Evolutionary conservation across 2,113 vertebrate species (phyloP).

Genomic region (Varanus komodoensis): DNA sequence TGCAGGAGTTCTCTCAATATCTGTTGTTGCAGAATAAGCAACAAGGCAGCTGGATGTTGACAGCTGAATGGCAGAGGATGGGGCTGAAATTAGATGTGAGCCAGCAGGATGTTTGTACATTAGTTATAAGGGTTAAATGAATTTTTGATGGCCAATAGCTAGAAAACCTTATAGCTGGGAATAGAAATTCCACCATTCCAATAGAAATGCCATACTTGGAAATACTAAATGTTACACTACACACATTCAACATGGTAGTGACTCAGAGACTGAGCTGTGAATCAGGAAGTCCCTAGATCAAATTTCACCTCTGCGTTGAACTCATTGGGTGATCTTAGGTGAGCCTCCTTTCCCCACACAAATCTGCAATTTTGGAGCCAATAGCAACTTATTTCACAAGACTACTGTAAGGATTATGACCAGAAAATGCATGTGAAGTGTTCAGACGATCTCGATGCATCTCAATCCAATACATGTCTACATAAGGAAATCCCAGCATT

Average conservation of each 20-base stretch:
- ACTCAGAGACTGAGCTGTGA: not conserved
- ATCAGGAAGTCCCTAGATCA: not conserved
- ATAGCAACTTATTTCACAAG: not conserved
- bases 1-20: not conserved
- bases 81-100: not conserved
- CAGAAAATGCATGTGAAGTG: not conserved
- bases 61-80: not conserved
- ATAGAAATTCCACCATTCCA: not conserved
- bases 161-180: not conserved
- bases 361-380: not conserved
- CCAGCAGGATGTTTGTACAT: not conserved
- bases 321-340: not conserved
- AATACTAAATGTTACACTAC: no score
- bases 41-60: not conserved
- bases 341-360: not conserved
- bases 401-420: not conserved
- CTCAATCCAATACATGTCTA: no score
- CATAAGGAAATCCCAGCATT: no score
- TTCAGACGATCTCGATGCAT: not conserved
- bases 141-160: not conserved
- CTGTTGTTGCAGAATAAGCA: not conserved
- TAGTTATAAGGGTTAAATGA: not conserved
- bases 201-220: not conserved
- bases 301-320: not conserved
- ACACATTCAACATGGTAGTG: not conserved